A percentile compares a stretch with the other conserved stretches of the same genome.
These are phyloP conservation scores for Bungarus multicinctus DNA, from an alignment of 2,113 vertebrate species.

Conservation along the genomic window DNA sequence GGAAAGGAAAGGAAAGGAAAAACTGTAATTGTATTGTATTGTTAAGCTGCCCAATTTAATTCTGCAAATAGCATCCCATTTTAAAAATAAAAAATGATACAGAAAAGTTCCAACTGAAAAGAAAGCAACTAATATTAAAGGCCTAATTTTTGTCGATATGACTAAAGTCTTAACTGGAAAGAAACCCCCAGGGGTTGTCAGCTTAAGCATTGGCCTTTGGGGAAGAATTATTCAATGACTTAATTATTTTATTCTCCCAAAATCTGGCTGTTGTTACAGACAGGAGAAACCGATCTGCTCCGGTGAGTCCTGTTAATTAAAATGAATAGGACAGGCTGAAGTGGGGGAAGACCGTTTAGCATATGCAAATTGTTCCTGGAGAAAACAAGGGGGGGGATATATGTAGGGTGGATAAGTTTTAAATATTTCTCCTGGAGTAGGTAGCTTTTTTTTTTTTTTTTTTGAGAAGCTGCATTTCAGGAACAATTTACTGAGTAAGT, in stretches of 20 bases:
- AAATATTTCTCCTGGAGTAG: conserved; percentile 2
- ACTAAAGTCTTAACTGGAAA: not conserved
- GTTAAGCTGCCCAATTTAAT: not conserved
- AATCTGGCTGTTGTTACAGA: not conserved
- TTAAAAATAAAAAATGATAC: not conserved
- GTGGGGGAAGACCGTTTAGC: not conserved
- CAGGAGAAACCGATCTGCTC: not conserved
- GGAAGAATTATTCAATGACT: conserved; percentile 8
- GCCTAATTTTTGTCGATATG: conserved; percentile 5
- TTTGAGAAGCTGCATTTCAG: conserved; percentile 43
- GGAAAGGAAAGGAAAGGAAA: not conserved
- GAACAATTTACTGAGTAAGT: conserved; percentile 51
- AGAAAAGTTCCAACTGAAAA: not conserved
- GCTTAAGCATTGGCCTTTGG: not conserved
- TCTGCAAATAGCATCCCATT: not conserved
- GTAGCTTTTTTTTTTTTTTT: too few species aligned
- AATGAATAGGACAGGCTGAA: not conserved
- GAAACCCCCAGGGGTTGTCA: not conserved
- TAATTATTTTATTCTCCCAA: conserved; percentile 6
- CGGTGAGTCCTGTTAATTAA: not conserved
- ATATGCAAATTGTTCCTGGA: not conserved
- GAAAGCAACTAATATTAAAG: not conserved
- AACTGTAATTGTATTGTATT: not conserved
- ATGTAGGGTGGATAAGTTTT: not conserved
- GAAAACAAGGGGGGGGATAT: not conserved